Evolutionary conservation across 2,113 vertebrate genomes (phyloP).

Genomic region (Hippolais icterina): DNA sequence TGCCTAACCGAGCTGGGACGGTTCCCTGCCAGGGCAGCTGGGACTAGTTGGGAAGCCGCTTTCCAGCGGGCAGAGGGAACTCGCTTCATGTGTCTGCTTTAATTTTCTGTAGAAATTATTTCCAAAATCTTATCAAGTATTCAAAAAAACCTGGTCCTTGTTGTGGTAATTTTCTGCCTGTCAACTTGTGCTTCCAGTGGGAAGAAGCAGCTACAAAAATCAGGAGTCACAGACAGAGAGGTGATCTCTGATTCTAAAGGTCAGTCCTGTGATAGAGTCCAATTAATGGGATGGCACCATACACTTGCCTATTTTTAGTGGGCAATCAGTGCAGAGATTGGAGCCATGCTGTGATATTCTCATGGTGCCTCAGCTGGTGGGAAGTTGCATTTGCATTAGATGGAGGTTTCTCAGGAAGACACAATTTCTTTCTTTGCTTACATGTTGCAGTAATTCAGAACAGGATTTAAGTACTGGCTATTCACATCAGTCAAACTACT

Average conservation of each 20-base stretch:
- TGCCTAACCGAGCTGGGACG: too few relatives aligned
- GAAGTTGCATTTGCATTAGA: background rate
- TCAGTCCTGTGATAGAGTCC: background rate
- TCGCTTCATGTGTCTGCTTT: background rate
- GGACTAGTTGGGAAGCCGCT: too few relatives aligned
- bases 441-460: background rate
- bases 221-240: fast-evolving
- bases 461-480: background rate
- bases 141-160: background rate
- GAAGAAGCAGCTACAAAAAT: background rate
- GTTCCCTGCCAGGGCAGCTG: too few relatives aligned
- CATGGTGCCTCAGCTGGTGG: background rate
- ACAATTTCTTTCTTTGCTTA: background rate
- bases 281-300: background rate
- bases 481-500: background rate
- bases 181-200: background rate
- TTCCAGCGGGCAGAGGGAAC: too few relatives aligned
- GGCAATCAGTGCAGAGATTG: background rate
- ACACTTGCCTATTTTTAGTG: background rate
- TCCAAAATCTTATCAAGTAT: background rate
- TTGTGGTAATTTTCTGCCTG: background rate
- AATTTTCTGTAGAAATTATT: background rate
- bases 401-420: background rate
- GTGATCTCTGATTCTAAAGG: background rate
- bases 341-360: background rate